phyloP scores from a whole-genome alignment of 2,113 vertebrate species.

The Pleuronectes platessa region DNA sequence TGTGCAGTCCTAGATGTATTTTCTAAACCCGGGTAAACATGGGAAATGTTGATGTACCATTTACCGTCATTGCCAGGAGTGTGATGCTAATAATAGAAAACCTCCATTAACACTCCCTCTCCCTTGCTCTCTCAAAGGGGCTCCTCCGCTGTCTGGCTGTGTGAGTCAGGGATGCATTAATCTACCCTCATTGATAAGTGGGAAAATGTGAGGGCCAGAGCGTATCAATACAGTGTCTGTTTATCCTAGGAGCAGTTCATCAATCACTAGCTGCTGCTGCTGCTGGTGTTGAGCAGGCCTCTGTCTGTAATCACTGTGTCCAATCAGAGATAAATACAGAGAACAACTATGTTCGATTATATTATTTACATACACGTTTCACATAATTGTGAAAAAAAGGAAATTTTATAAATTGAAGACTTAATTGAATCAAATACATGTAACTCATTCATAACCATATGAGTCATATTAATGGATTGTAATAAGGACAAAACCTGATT shows the following conservation, averaged over 20 bases:
- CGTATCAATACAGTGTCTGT: slow-evolving; percentile 51
- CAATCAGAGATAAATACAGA: slow-evolving; percentile 1
- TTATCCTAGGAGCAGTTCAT: slow-evolving; percentile 58
- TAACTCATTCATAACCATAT: too few relatives aligned
- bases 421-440: too few relatives aligned
- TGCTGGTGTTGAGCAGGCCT: slow-evolving; percentile 24
- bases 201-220: slow-evolving; percentile 25
- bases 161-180: slow-evolving; percentile 56
- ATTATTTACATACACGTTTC: too few relatives aligned
- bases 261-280: slow-evolving; percentile 40
- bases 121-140: slow-evolving; percentile 34
- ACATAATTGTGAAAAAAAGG: too few relatives aligned
- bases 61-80: not conserved
- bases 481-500: too few relatives aligned
- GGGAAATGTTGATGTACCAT: not conserved
- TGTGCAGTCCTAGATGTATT: not conserved
- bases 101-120: slow-evolving; percentile 34
- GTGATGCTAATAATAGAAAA: slow-evolving; percentile 19
- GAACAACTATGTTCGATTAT: not conserved
- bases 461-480: too few relatives aligned
- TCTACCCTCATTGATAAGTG: slow-evolving; percentile 39
- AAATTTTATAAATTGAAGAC: too few relatives aligned
- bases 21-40: slow-evolving; percentile 6
- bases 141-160: slow-evolving; percentile 35
- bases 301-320: not conserved